phyloP scores from a whole-genome alignment of 2,113 vertebrate genomes.

The Vulpes ferrilata region DNA sequence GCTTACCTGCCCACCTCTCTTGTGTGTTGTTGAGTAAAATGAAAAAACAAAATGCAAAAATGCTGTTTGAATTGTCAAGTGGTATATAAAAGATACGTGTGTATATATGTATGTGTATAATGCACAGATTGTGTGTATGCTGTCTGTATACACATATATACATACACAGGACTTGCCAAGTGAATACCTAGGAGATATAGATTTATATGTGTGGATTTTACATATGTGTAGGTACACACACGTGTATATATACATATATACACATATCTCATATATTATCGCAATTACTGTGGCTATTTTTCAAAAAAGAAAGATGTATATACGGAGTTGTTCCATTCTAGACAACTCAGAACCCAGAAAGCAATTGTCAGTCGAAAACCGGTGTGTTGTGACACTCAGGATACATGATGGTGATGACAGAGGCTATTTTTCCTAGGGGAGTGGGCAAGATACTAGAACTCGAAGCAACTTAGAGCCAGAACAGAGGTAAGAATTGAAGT shows the following conservation, averaged over 20 bases:
- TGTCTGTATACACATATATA: not conserved
- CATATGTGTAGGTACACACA: not conserved
- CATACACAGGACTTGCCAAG: not conserved
- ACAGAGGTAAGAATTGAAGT: not conserved
- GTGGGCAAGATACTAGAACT: not conserved
- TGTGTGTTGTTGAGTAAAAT: not conserved
- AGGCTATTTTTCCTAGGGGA: not conserved
- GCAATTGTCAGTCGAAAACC: not conserved
- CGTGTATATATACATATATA: not conserved
- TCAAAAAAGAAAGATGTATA: not conserved
- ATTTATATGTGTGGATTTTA: not conserved
- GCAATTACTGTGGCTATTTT: not conserved
- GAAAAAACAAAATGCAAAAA: not conserved
- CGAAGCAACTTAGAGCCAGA: not conserved
- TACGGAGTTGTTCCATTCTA: not conserved
- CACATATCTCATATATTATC: not conserved
- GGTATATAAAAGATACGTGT: not conserved
- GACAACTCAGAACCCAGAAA: not conserved
- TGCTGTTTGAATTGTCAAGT: not conserved
- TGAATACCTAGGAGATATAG: not conserved
- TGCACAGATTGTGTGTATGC: not conserved
- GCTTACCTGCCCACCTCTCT: not conserved
- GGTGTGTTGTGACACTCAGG: not conserved
- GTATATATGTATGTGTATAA: not conserved
- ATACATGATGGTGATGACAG: not conserved